Evolutionary conservation across 2,888 invertebrate species (phyloP), one percentile per base, ranked within the genome.

Genomic region (Nesidiocoris tenuis): DNA sequence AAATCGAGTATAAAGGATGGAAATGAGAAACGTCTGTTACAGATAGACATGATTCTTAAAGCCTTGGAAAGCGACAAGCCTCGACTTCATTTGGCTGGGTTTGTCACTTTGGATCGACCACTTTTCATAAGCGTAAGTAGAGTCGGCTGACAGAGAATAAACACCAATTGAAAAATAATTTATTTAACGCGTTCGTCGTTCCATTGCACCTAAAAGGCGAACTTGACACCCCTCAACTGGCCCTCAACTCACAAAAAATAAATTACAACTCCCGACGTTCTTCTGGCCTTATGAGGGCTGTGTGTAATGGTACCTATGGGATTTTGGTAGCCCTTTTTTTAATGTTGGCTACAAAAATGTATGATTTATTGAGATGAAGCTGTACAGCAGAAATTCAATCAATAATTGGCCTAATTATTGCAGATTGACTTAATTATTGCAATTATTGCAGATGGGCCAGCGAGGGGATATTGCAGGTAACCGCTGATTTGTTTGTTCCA

Each of bases 101-200:
- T 78, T 18, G 76, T 78, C 0, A 75, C 76, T 0, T 39, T 78
- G 23, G 74, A 78, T 24, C 54, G 78, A 19, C 67, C 68, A 0
- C 66, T 78, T 5, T 68, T 78, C 54, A 74, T 78, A 16, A 74
- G 78, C 19, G 78, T 78, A 76, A 76, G 78, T 70, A 54, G 19
- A 54, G n/a, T n/a, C 57, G 17, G 17, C 57, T 19, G 19, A 3
- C 57, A 12, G 9, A 16, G 55, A 55, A 12, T 55, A 55, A n/a
- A n/a, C n/a, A n/a, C n/a, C 9, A 18, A 18, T 59, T 59, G 39
- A 3, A 39, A 39, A 7, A 39, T 39, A 39, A 39, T 12, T 39
- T 12, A 9, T 16, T 55, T 12, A 55, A 55, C 16, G 55, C 9
- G n/a, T n/a, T n/a, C n/a, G n/a, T n/a, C n/a, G n/a, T n/a, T n/a